A percentile compares a stretch with the other conserved stretches of the same genome.
Evolutionary conservation across 2,797 vertebrate genomes (phyloP).

Genomic region (Bryconaethiops microstoma): DNA sequence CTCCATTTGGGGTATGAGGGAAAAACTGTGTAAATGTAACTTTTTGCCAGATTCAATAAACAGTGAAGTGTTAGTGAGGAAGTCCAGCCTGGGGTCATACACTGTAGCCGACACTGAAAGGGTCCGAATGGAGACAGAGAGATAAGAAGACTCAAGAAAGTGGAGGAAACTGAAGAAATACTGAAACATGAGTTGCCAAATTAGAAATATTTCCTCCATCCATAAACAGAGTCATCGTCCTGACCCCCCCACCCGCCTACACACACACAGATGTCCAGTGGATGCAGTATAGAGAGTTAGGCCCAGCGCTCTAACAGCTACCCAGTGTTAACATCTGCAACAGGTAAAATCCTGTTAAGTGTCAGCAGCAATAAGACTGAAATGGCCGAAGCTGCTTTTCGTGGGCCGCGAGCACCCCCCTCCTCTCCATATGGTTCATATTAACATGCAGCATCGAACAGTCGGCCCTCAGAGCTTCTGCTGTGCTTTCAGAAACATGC

Average conservation of each 20-base stretch:
- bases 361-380: constrained; percentile 59
- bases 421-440: constrained; percentile 33
- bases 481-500: constrained; percentile 5
- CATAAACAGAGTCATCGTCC: constrained; percentile 15
- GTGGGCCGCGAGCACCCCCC: constrained; percentile 13
- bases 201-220: constrained; percentile 37
- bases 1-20: no score
- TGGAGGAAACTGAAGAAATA: background rate
- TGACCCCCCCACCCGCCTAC: no score
- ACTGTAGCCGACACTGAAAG: no score
- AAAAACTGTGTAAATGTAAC: no score
- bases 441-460: constrained; percentile 25
- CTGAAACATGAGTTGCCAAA: background rate
- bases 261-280: constrained; percentile 31
- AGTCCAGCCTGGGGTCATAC: no score
- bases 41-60: no score
- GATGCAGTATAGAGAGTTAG: constrained; percentile 39
- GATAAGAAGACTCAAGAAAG: background rate
- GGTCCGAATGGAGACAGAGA: no score
- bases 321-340: constrained; percentile 67
- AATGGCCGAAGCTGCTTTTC: constrained; percentile 50
- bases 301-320: constrained; percentile 65
- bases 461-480: constrained; percentile 9
- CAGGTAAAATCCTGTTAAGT: constrained; percentile 64
- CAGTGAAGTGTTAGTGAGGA: no score